Conservation (phyloP, 2,797 vertebrate genomes). For the Prionace glauca region DNA sequence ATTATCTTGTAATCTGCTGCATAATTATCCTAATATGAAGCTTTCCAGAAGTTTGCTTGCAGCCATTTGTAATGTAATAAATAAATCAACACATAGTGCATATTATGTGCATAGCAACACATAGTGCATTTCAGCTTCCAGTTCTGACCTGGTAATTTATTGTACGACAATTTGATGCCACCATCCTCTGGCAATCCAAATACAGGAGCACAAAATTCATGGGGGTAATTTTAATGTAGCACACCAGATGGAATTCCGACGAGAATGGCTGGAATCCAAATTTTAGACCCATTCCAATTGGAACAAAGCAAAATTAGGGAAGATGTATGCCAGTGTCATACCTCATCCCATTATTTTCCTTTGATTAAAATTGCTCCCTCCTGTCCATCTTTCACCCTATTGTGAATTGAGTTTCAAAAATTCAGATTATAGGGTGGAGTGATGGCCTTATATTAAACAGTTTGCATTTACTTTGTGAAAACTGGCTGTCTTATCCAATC, state of each 20-base stretch:
- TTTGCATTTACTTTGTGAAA: background rate
- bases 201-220: background rate
- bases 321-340: background rate
- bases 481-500: background rate
- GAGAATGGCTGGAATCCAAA: background rate
- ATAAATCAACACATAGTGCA: background rate
- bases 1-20: background rate
- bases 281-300: background rate
- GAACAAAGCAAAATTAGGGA: too few species aligned
- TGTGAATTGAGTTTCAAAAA: background rate
- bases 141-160: background rate
- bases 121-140: background rate
- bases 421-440: background rate
- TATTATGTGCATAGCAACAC: background rate
- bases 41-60: background rate
- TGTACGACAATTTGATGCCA: background rate
- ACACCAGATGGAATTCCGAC: background rate
- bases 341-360: background rate
- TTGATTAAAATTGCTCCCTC: background rate
- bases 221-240: background rate
- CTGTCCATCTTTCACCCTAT: background rate
- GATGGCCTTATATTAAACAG: background rate
- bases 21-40: too few species aligned
- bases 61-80: background rate
- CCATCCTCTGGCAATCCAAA: background rate